A percentile compares a stretch with the other conserved stretches of the same genome.
Conservation (phyloP, 1,140 invertebrate species). For the Macrosteles quadrilineatus region DNA sequence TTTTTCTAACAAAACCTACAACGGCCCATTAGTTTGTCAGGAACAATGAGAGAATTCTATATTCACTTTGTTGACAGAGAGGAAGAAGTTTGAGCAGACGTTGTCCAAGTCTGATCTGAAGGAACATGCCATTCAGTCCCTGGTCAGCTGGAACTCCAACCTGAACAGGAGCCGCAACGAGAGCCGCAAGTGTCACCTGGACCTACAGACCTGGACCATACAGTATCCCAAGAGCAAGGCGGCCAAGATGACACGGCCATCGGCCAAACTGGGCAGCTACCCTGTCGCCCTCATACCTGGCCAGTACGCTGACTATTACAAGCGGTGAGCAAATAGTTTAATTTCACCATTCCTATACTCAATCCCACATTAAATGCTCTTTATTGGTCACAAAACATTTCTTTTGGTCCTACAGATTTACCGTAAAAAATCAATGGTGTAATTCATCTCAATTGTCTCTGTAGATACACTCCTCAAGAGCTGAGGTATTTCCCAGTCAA, state of each 20-base stretch:
- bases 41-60: too few species aligned
- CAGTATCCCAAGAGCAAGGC: conserved; percentile 62
- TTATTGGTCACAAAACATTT: too few species aligned
- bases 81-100: conserved; percentile 33
- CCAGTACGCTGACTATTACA: conserved; percentile 88
- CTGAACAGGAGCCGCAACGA: conserved; percentile 75
- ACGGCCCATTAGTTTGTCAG: too few species aligned
- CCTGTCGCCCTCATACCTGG: conserved; percentile 90
- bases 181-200: conserved; percentile 66
- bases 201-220: conserved; percentile 74
- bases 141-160: conserved; percentile 83
- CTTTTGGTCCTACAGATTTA: too few species aligned
- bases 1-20: too few species aligned
- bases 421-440: too few species aligned
- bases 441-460: too few species aligned
- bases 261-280: conserved; percentile 70
- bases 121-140: conserved; percentile 83
- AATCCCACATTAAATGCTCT: too few species aligned
- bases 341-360: too few species aligned
- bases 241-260: conserved; percentile 53
- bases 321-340: conserved; percentile 66
- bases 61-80: conserved; percentile 42
- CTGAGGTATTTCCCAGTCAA: conserved; percentile 85
- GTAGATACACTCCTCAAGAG: conserved; percentile 64
- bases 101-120: conserved; percentile 65